These are phyloP conservation scores for Neuroterus valhalla DNA, from an alignment of 1,140 invertebrate genomes.

Conservation along the genomic window DNA sequence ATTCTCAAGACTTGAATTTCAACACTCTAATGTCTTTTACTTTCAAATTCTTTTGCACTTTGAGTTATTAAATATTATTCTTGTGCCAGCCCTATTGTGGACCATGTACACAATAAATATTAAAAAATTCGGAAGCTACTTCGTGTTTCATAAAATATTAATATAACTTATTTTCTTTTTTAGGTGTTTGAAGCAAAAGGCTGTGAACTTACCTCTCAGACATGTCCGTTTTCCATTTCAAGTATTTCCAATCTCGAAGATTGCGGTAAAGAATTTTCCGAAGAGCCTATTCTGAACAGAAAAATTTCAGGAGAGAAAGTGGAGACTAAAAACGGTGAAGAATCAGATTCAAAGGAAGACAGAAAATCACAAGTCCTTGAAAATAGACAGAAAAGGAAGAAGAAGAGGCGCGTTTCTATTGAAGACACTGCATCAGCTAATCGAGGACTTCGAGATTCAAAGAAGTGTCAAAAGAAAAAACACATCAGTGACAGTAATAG, in stretches of 20 bases:
- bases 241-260: slow-evolving; percentile 78
- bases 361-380: neutral
- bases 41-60: no score
- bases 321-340: no score
- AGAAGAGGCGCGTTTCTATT: neutral
- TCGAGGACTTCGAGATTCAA: neutral
- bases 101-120: no score
- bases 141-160: no score
- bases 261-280: slow-evolving; percentile 56
- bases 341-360: no score
- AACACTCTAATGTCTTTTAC: no score
- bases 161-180: no score
- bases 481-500: slow-evolving; percentile 49
- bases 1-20: no score
- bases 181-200: slow-evolving; percentile 81
- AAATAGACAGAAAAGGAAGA: slow-evolving; percentile 40
- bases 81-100: no score
- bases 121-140: no score
- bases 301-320: no score
- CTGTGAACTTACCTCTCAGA: slow-evolving; percentile 81
- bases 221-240: slow-evolving; percentile 80
- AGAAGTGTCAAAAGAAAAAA: slow-evolving; percentile 16
- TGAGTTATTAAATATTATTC: no score
- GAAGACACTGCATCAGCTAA: neutral
- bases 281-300: neutral